Conservation (phyloP, 2,888 invertebrate species). For the Helicoverpa assulta region DNA sequence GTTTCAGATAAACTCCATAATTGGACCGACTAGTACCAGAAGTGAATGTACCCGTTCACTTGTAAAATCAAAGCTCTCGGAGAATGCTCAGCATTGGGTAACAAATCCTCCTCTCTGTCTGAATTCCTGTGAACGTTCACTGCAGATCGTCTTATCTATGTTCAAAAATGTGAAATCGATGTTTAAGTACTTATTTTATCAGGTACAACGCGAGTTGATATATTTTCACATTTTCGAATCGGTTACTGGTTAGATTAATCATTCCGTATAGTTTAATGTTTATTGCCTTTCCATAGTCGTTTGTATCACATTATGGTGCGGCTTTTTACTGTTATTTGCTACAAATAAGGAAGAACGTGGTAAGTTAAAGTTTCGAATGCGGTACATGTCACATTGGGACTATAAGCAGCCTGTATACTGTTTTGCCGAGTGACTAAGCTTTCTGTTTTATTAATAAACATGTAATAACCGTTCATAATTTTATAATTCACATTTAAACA, state of each 20-base stretch:
- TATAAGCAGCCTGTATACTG: background rate
- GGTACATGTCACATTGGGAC: constrained; percentile 4
- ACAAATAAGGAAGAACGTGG: constrained; percentile 21
- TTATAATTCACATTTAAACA: constrained; percentile 21
- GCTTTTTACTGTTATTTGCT: constrained; percentile 14
- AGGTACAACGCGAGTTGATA: constrained; percentile 3
- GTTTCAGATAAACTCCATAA: constrained; percentile 46
- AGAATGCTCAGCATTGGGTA: constrained; percentile 55
- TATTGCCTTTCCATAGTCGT: constrained; percentile 21
- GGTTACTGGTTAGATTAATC: constrained; percentile 20
- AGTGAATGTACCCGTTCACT: constrained; percentile 62
- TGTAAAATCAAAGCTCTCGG: constrained; percentile 39
- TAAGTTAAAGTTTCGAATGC: constrained; percentile 15
- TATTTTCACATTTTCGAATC: constrained; percentile 27
- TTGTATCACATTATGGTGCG: constrained; percentile 22
- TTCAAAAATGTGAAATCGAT: no score
- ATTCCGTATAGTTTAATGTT: constrained; percentile 21
- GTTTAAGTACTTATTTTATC: background rate
- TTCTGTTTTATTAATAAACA: background rate
- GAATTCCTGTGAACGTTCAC: constrained; percentile 53
- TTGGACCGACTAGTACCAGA: constrained; percentile 39
- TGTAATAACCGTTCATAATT: constrained; percentile 8
- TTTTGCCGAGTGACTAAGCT: constrained; percentile 1
- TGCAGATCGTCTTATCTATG: constrained; percentile 38
- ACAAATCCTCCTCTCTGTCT: constrained; percentile 44